These are phyloP conservation scores for Clunio marinus DNA, from an alignment of 2,888 invertebrate genomes.

Conservation along the genomic window DNA sequence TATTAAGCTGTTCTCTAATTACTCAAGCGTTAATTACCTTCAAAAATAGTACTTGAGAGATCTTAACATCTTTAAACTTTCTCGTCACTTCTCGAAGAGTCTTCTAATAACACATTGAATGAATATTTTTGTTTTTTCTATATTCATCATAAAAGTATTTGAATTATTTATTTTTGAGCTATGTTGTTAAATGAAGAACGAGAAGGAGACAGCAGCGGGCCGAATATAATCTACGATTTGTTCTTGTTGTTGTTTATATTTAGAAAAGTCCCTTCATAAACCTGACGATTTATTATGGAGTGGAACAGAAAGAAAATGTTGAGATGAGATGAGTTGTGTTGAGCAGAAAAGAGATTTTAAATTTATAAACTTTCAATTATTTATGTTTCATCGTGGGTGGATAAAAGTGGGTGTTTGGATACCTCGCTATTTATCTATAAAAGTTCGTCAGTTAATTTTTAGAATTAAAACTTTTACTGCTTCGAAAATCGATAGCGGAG, in stretches of 20 bases:
- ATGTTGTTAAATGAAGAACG: background rate
- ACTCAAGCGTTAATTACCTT: too few relatives aligned
- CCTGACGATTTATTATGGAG: conserved; percentile 23
- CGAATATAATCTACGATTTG: background rate
- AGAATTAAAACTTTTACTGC: background rate
- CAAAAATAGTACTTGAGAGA: too few relatives aligned
- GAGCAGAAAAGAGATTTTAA: background rate
- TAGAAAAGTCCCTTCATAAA: background rate
- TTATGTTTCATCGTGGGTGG: background rate
- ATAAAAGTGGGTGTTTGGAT: background rate
- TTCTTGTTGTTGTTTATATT: background rate
- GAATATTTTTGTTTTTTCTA: too few relatives aligned
- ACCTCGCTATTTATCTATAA: background rate
- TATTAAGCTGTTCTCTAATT: too few relatives aligned
- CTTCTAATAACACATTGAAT: too few relatives aligned
- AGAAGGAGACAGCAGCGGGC: background rate
- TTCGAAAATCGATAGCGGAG: background rate
- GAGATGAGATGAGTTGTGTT: too few relatives aligned
- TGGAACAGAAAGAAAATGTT: too few relatives aligned
- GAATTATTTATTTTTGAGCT: conserved; percentile 25
- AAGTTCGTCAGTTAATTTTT: background rate
- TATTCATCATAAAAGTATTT: background rate
- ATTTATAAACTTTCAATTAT: conserved; percentile 28
- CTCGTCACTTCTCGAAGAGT: too few relatives aligned
- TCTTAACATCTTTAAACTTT: too few relatives aligned